Evolutionary conservation across 1,140 invertebrate genomes (phyloP), one percentile per base, ranked within the genome.

Genomic region (Dendroctonus ponderosae): DNA sequence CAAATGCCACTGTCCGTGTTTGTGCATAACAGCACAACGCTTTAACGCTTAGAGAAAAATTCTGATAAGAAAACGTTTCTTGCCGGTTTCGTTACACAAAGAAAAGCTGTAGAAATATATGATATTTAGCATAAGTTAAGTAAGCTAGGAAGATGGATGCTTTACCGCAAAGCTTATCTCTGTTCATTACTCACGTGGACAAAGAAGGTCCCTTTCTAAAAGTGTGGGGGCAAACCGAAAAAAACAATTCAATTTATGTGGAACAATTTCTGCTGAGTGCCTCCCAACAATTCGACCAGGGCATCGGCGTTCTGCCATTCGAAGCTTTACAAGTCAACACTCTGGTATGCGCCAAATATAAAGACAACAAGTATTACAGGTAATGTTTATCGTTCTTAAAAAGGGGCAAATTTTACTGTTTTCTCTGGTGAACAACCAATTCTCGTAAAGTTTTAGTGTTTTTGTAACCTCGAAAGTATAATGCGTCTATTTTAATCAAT

Each of bases 291-390:
- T 80, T 83, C 79, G 71, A 83, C 77, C 75, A 78, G 76, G 76
- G 82, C 74, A 69, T 82, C 73, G 12, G 78, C 71, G 65, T 72
- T 49, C 65, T 74, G 14, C 68, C 75, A 6, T 76, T 81, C 38
- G 74, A 71, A 12, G 73, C 75, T 67, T 73, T 87, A 53, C 72
- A 74, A 12, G 72, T 80, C 65, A 83, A 84, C 54, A 72, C 82
- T 3, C 72, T 86, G 61, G 88, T 85, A 73, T 86, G 85, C 77
- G 86, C 86, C 3, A 85, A 84, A 80, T 87, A 85, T 74, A 83
- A 83, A 76, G 85, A 87, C 75, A 82, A 83, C 38, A 80, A 78
- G 6, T 89, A 85, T 76, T 88, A 85, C 70, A 79, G 88, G 65
- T 67, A 67, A 26, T 26, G 26, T 26, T 26, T 26, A 26, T 26